phyloP scores from a whole-genome alignment of 2,113 vertebrate species.

The Tapirus terrestris region DNA sequence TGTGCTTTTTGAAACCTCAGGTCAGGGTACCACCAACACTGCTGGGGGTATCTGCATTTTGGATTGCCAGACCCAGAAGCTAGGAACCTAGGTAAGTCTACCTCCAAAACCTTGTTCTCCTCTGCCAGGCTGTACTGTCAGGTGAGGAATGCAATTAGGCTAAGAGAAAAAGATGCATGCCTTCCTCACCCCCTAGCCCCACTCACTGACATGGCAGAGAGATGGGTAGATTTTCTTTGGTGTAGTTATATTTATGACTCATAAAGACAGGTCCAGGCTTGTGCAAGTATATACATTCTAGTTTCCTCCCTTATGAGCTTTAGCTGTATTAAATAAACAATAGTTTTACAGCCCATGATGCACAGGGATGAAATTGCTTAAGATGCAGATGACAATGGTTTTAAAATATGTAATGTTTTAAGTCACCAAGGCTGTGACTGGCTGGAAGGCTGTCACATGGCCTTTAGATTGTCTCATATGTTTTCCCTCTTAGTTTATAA shows the following conservation, averaged over 20 bases:
- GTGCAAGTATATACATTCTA: not conserved
- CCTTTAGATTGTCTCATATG: not conserved
- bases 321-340: slow-evolving; percentile 27
- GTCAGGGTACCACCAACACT: no score
- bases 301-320: not conserved
- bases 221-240: not conserved
- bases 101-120: not conserved
- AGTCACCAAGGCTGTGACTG: not conserved
- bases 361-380: slow-evolving; percentile 23
- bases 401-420: not conserved
- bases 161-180: not conserved
- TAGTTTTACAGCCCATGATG: slow-evolving; percentile 36
- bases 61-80: not conserved
- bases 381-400: not conserved
- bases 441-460: not conserved
- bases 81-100: not conserved
- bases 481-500: slow-evolving; percentile 12
- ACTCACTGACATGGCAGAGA: not conserved
- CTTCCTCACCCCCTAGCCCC: not conserved
- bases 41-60: no score
- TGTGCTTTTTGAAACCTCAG: no score
- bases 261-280: slow-evolving; percentile 23
- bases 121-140: not conserved
- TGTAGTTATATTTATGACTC: slow-evolving; percentile 46
- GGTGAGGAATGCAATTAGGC: not conserved